Conservation (phyloP, 2,113 vertebrate genomes). For the Syrmaticus mikado region DNA sequence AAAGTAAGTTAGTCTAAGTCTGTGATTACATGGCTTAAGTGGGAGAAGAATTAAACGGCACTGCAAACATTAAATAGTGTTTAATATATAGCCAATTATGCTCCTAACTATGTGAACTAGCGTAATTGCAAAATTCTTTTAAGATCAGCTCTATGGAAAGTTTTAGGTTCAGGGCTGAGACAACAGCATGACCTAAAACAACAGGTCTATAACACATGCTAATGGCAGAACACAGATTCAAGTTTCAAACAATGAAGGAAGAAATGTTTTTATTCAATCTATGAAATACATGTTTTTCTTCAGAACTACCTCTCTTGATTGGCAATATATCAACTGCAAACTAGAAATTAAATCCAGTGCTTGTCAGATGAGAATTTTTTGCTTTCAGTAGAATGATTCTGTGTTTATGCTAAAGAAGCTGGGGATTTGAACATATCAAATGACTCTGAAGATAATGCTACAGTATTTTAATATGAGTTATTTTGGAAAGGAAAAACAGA, state of each 20-base stretch:
- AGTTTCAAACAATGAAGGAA: neutral
- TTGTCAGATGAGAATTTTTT: neutral
- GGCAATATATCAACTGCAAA: neutral
- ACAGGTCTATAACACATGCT: neutral
- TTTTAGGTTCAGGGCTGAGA: neutral
- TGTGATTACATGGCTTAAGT: neutral
- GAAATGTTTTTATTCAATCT: neutral
- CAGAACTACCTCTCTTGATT: neutral
- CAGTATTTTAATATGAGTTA: neutral
- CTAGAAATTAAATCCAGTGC: neutral
- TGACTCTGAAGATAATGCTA: neutral
- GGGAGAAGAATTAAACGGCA: neutral
- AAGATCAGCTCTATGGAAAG: neutral
- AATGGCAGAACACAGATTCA: neutral
- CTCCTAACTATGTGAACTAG: neutral
- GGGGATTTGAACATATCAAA: neutral
- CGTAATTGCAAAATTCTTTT: neutral
- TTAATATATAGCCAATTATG: neutral
- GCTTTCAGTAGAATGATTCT: neutral
- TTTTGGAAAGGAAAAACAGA: neutral
- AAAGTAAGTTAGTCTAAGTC: neutral
- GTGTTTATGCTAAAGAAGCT: neutral
- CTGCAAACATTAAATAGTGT: neutral
- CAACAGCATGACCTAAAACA: neutral
- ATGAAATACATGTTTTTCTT: neutral